Evolutionary conservation across 2,888 invertebrate species (phyloP).

Genomic region (Pachycephus smyrnensis): DNA sequence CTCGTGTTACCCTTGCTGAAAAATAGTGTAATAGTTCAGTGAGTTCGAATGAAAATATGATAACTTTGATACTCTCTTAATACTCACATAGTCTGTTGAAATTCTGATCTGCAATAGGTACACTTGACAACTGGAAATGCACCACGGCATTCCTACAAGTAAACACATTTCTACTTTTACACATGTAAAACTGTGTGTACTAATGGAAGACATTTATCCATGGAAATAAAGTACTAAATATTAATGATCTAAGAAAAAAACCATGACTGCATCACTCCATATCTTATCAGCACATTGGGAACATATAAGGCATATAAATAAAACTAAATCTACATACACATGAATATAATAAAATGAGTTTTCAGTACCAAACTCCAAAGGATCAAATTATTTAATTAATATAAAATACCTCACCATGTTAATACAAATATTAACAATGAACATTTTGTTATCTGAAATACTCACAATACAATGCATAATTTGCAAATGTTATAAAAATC

Average conservation of each 20-base stretch:
- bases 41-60: not conserved
- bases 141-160: constrained; percentile 92
- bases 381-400: no score
- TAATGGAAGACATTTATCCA: no score
- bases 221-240: not conserved
- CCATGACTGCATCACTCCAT: not conserved
- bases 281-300: not conserved
- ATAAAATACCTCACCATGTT: not conserved
- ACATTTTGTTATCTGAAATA: no score
- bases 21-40: constrained; percentile 21
- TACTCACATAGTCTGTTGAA: constrained; percentile 91
- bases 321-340: not conserved
- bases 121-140: constrained; percentile 95
- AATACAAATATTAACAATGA: not conserved
- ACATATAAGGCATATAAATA: not conserved
- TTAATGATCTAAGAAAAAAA: not conserved
- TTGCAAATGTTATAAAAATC: no score
- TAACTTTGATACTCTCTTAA: constrained; percentile 32
- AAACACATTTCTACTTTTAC: constrained; percentile 34
- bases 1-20: constrained; percentile 86
- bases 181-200: no score
- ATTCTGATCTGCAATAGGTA: constrained; percentile 96
- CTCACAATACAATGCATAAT: no score
- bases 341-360: not conserved
- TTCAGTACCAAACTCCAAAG: not conserved